A percentile compares a stretch with the other conserved stretches of the same genome.
Evolutionary conservation across 2,888 invertebrate species (phyloP).

Genomic region (Teinopalpus imperialis): DNA sequence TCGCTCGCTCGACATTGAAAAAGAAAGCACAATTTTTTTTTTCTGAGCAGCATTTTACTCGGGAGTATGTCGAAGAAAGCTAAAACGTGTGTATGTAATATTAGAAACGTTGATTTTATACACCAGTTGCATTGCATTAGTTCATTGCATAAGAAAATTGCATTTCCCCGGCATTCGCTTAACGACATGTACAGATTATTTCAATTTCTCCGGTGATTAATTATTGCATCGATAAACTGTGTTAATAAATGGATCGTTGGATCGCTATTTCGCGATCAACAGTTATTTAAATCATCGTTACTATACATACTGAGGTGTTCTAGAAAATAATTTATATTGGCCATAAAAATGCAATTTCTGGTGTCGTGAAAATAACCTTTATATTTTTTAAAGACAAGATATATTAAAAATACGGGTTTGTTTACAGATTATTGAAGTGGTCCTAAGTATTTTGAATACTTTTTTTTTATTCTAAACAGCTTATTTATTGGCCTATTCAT

Average conservation of each 20-base stretch:
- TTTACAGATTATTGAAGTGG: no score
- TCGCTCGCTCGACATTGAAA: conserved; percentile 70
- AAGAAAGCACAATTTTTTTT: conserved; percentile 77
- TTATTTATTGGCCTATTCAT: no score
- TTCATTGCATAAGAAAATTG: conserved; percentile 77
- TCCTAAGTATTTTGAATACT: no score
- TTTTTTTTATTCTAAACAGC: no score
- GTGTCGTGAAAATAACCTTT: no score
- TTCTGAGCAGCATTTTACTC: conserved; percentile 61
- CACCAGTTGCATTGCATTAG: conserved; percentile 67
- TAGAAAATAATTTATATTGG: no score
- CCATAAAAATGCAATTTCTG: no score
- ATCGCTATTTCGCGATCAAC: conserved; percentile 4
- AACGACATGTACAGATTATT: conserved; percentile 26
- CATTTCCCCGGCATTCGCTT: conserved; percentile 59
- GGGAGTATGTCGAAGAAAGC: conserved; percentile 79
- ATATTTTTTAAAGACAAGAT: no score
- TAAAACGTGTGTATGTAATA: conserved; percentile 75
- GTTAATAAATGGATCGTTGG: conserved; percentile 14
- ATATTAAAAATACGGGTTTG: no score
- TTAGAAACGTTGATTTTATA: conserved; percentile 73
- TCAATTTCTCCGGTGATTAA: conserved; percentile 24
- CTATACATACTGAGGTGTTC: no score
- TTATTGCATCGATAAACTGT: conserved; percentile 19
- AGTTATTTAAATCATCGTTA: no score